phyloP scores from a whole-genome alignment of 2,888 invertebrate species.

The Volucella inanis region DNA sequence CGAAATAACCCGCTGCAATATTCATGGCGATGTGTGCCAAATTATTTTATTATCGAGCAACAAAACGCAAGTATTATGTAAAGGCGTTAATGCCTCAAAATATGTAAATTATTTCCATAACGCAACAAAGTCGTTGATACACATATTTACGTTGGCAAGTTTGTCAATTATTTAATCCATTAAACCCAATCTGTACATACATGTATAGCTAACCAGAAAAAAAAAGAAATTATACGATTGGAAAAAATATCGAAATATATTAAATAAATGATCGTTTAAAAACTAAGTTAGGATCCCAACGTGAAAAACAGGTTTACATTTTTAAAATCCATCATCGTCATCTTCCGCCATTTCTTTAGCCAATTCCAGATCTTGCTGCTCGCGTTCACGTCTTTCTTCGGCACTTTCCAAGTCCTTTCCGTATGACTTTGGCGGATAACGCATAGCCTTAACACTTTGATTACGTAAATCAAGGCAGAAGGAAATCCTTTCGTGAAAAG shows the following conservation, averaged over 20 bases:
- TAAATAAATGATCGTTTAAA: constrained; percentile 1
- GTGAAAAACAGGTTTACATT: not conserved
- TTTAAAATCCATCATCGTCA: constrained; percentile 94
- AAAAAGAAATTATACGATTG: no score
- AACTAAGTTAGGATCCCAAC: not conserved
- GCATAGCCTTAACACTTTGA: constrained; percentile 99
- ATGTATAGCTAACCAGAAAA: no score
- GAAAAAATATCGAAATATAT: not conserved
- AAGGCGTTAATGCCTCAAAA: no score
- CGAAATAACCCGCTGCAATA: no score
- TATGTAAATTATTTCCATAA: no score
- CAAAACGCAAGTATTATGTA: no score
- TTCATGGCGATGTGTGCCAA: no score
- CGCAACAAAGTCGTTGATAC: no score
- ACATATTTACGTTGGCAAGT: no score
- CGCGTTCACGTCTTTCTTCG: constrained; percentile 96
- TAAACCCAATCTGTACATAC: no score
- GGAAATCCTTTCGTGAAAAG: constrained; percentile 97
- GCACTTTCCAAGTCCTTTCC: constrained; percentile 99
- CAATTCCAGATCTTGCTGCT: constrained; percentile 98
- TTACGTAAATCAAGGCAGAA: constrained; percentile 99
- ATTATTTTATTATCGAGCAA: no score
- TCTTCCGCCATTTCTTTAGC: constrained; percentile 99
- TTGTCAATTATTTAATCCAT: no score
- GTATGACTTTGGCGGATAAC: constrained; percentile 99